These are phyloP conservation scores for Adineta ricciae DNA, from an alignment of 2,888 invertebrate species.

Conservation along the genomic window DNA sequence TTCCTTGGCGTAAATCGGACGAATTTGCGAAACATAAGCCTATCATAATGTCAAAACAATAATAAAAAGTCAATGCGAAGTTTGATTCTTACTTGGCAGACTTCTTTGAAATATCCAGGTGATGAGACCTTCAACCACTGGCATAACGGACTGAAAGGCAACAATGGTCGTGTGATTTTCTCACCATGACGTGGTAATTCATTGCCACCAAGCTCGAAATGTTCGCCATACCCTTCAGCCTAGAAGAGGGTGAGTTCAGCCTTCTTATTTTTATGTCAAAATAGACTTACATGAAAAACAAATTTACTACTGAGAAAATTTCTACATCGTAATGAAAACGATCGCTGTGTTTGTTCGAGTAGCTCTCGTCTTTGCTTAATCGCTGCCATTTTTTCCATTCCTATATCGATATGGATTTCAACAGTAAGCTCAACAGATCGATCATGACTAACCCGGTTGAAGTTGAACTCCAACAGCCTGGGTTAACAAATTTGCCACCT, in stretches of 20 bases:
- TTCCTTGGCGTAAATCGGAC: neutral
- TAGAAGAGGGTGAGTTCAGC: neutral
- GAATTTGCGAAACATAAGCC: neutral
- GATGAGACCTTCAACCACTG: neutral
- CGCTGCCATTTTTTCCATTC: conserved; percentile 16
- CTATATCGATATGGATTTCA: neutral
- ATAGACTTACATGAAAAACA: neutral
- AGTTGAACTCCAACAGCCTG: conserved; percentile 2
- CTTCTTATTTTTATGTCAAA: no score
- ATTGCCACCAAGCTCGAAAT: neutral
- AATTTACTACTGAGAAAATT: conserved; percentile 20
- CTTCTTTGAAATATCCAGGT: neutral
- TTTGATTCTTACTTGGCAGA: neutral
- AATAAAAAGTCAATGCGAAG: no score
- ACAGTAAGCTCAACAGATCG: neutral
- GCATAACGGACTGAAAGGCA: neutral
- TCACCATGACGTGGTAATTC: conserved; percentile 11
- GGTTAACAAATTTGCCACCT: neutral
- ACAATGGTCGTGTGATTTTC: neutral
- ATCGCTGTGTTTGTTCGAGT: conserved; percentile 1
- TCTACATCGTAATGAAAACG: conserved; percentile 7
- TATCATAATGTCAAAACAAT: neutral
- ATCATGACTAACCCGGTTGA: neutral
- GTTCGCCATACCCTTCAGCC: neutral
- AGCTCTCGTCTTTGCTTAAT: neutral